Base-by-base conservation (phyloP, 2,888 invertebrate species). In the Strigamia crassipes region DNA sequence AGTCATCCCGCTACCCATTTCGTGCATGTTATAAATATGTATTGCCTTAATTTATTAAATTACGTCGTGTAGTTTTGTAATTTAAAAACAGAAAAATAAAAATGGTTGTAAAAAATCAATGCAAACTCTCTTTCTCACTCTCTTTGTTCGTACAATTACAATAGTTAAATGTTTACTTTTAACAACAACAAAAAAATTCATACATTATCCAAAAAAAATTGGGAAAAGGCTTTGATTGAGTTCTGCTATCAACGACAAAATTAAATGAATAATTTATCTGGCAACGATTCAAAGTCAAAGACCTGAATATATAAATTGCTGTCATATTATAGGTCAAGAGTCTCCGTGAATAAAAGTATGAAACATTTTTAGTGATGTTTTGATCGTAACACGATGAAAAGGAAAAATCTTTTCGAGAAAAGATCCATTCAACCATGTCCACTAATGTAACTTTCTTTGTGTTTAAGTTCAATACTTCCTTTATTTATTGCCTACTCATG, bases 31-130 rank as follows among this genome's bases (percentile, higher is more conserved):
- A 78, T 38, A 78, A 27, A 42, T 21, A 78, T 78, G 21, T 34
- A 34, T 34, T 78, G 38, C 78, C 78, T 78, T 42, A 78, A 41
- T 42, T 78, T 78, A 41, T 78, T 78, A 41, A 78, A 78, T 38
- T 21, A 78, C 41, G 10, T 78, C 21, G 78, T 42, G 21, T 78
- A 78, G 42, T 78, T 78, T 34, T 78, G 21, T 78, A 42, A 41
- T 34, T 38, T 78, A 34, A 38, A 77, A 77, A 77, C 21, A 78
- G 38, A 41, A 78, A 34, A 34, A n/a, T 41, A 31, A 78, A 78
- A 78, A 78, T 78, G 78, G 23, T 73, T 27, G 38, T 78, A 15
- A 42, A 78, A 78, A 21, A 41, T 41, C 8, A 38, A 38, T 8
- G 1, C 27, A 27, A 41, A 78, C n/a, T n/a, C n/a, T n/a, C n/a